Base-by-base conservation (phyloP, 30 jellyfish, hydroid and myxozoan species). In the Morbakka virulenta region DNA sequence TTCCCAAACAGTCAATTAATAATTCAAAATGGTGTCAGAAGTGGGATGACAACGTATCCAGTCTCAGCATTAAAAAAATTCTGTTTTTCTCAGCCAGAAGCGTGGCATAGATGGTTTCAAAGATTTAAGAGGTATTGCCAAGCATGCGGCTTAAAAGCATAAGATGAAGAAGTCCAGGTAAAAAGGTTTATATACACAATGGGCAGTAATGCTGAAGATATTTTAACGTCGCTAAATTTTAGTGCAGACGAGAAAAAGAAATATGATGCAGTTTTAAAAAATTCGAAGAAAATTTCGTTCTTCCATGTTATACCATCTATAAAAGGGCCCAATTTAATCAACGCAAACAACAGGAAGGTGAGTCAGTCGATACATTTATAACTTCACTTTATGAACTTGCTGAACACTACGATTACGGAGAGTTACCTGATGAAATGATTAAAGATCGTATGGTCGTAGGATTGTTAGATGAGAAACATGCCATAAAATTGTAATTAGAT, bases 401-500 rank as follows among this genome's bases (percentile, higher is more conserved):
- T 9, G 73, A 62, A 64, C 69, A 41, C 50, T 77, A 80, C 28
- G 49, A 64, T 6, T n/a, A n/a, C n/a, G n/a, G n/a, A n/a, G n/a
- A n/a, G n/a, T 62, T 76, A 2, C 78, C 32, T 25, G 78, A 53
- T 35, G 87, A 76, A 61, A 6, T 76, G 26, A 63, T 76, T 20
- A 22, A 77, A 47, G 88, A 77, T 51, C 62, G 82, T 35, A 63
- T 64, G n/a, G 88, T 77, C 21, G 88, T 77, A 52, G 81, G 88
- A 62, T 6, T 77, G 33, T 34, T 21, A 41, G 88, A 77, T 76
- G 64, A 47, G 47, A 11, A 31, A 53, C 35, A 61, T 1, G 62
- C 88, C 9, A 72, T 61, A 77, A 34, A 29, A 52, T 71, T 77
- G 13, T 67, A 75, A 77, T 30, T 75, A 4, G 76, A 64, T 4